Base-by-base conservation (phyloP, 2,888 invertebrate genomes). In the Spisula solida region DNA sequence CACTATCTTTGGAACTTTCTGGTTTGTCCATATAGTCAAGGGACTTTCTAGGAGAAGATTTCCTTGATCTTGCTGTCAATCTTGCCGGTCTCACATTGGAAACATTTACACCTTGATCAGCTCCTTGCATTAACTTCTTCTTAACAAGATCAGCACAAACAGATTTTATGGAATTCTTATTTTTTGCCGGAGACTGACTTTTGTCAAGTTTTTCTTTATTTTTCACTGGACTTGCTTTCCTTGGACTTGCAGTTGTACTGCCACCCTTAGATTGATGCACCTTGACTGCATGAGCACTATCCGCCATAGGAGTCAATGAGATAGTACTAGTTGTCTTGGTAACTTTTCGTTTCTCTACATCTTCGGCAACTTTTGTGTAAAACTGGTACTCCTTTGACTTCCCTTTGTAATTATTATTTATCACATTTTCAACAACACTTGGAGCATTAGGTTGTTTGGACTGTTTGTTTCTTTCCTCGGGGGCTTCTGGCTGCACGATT, bases 321-420 rank as follows among this genome's bases (percentile, higher is more conserved):
- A 93, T 90, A 70, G 88, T 93, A 18, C 88, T 92, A n/a, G 92
- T 91, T 84, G 92, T 85, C 70, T 86, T 89, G 1, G 51, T 29
- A 31, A 90, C 87, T 78, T 93, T 94, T 48, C 93, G 90, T 56
- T 81, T 82, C 48, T 94, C 94, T 10, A 93, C 86, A 75, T 94
- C 93, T 29, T 94, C 94, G 0, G 94, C 94, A 20, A 92, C 93
- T 51, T 94, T 92, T n/a, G 95, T 94, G 88, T 94, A 95, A 0
- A 95, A 89, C 81, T 94, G 90, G 81, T 93, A 95, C 25, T 93
- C 94, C 82, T 93, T 89, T 55, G 95, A 95, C 31, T 93, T 90
- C n/a, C 95, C 94, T 80, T 93, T 79, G 88, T 94, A 93, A 18
- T 91, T 91, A 25, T 94, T 94, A 25, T 88, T 87, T 48, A 93